A percentile compares a stretch with the other conserved stretches of the same genome.
phyloP scores from a whole-genome alignment of 2,888 invertebrate species.

The Ephialtes manifestator region DNA sequence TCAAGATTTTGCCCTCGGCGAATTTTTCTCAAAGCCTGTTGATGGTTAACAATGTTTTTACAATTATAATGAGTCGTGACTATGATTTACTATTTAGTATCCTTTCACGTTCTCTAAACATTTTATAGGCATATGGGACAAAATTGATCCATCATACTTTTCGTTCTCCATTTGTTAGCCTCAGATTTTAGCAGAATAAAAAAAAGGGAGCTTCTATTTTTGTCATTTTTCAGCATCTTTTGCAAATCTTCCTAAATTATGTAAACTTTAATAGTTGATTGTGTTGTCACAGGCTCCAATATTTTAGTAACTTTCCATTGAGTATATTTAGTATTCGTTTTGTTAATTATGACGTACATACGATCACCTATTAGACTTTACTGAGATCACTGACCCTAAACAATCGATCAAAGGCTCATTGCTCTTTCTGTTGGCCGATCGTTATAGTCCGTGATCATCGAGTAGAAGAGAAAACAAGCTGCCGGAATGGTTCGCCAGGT shows the following conservation, averaged over 20 bases:
- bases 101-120: background rate
- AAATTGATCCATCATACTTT: background rate
- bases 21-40: background rate
- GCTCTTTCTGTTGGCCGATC: conserved; percentile 9
- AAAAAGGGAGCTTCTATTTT: too few species aligned
- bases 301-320: background rate
- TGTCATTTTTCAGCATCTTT: too few species aligned
- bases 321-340: background rate
- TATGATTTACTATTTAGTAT: background rate
- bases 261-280: too few species aligned
- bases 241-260: too few species aligned
- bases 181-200: too few species aligned
- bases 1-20: conserved; percentile 11
- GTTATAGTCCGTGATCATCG: conserved; percentile 6
- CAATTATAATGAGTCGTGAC: background rate
- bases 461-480: background rate
- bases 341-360: background rate
- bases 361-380: background rate
- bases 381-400: background rate
- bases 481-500: conserved; percentile 45
- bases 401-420: background rate
- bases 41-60: conserved; percentile 1
- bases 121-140: background rate
- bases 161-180: too few species aligned
- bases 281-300: too few species aligned